These are phyloP conservation scores for Catharus ustulatus DNA, from an alignment of 2,797 vertebrate genomes.

Conservation along the genomic window DNA sequence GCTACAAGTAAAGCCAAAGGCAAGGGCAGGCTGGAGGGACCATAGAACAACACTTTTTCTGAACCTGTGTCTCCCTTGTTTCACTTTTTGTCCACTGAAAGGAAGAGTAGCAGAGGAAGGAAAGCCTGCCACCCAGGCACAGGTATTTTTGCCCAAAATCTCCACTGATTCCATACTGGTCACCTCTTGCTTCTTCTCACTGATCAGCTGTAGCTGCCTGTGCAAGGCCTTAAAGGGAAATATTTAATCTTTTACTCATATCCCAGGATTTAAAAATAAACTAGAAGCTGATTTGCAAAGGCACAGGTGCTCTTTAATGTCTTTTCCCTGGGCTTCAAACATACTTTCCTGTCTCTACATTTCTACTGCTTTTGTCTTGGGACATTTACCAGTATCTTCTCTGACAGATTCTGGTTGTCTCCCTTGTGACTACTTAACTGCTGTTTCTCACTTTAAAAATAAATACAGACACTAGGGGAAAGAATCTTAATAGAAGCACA, in stretches of 20 bases:
- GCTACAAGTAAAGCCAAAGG: background rate
- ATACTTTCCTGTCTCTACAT: background rate
- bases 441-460: background rate
- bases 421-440: background rate
- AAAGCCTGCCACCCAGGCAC: accelerated
- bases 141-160: accelerated
- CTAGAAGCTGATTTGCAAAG: background rate
- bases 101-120: background rate
- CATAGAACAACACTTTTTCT: background rate
- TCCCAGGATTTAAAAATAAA: constrained; percentile 12
- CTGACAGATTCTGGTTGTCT: background rate
- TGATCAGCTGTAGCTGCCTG: background rate
- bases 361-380: background rate
- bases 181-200: background rate
- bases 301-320: background rate
- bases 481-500: constrained; percentile 16
- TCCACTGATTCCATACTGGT: background rate
- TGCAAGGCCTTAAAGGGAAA: background rate
- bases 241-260: background rate
- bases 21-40: background rate
- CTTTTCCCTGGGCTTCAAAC: background rate
- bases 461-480: background rate
- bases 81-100: background rate
- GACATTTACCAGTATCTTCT: background rate
- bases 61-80: background rate